A percentile compares a stretch with the other conserved stretches of the same genome.
Evolutionary conservation across 2,113 vertebrate genomes (phyloP).

Genomic region (Pogona vitticeps): DNA sequence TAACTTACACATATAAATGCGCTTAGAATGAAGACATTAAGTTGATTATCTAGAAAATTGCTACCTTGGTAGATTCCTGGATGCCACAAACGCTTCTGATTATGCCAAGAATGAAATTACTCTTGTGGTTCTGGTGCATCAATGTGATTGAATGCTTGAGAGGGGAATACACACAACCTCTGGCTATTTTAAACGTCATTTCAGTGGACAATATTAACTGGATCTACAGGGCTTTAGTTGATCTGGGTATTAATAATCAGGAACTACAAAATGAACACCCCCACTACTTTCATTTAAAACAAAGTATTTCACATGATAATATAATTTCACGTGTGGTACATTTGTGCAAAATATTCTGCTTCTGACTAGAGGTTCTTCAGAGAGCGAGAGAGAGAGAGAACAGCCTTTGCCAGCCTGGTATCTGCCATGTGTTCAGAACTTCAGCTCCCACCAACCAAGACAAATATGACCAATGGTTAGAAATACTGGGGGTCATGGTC

Average conservation of each 20-base stretch:
- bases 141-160: constrained; percentile 51
- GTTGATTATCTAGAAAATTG: constrained; percentile 82
- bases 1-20: constrained; percentile 72
- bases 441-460: too few species aligned
- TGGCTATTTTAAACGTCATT: constrained; percentile 64
- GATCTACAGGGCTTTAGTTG: constrained; percentile 24
- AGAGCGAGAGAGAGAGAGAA: too few species aligned
- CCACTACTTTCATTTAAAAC: constrained; percentile 31
- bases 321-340: neutral
- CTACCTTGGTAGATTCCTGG: constrained; percentile 75
- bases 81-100: constrained; percentile 62
- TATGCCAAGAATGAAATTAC: constrained; percentile 73
- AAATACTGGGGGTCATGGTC: too few species aligned
- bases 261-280: constrained; percentile 16
- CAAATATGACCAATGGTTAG: too few species aligned
- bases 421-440: too few species aligned
- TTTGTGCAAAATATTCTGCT: neutral
- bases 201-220: constrained; percentile 34
- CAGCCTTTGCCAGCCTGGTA: neutral
- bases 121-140: constrained; percentile 69
- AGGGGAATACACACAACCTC: constrained; percentile 45
- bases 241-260: constrained; percentile 9
- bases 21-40: constrained; percentile 77
- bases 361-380: neutral
- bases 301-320: neutral